Evolutionary conservation across 2,113 vertebrate species (phyloP).

Genomic region (Gymnocephalus cernua): DNA sequence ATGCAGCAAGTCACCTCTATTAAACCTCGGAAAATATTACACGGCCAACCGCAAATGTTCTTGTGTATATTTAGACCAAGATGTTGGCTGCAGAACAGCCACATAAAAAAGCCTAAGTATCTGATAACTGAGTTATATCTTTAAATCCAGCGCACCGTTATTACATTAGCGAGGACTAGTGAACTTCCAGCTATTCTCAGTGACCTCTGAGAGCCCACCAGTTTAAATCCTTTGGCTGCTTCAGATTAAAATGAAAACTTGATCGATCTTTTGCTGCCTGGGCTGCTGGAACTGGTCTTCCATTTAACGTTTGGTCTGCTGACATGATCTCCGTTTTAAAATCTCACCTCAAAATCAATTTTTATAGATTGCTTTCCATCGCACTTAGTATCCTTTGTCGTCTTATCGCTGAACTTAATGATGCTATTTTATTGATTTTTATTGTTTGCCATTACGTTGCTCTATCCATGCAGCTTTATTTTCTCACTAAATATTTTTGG

Average conservation of each 20-base stretch:
- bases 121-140: not conserved
- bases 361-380: conserved; percentile 33
- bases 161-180: not conserved
- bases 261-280: conserved; percentile 19
- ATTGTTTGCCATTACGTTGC: conserved; percentile 4
- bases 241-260: not conserved
- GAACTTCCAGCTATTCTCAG: not conserved
- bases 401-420: conserved; percentile 43
- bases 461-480: conserved; percentile 3
- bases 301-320: conserved; percentile 34
- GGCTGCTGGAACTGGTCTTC: not conserved
- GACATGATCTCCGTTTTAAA: conserved; percentile 24
- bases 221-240: not conserved
- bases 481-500: conserved; percentile 35
- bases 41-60: not conserved
- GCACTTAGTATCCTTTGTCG: conserved; percentile 27
- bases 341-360: conserved; percentile 53
- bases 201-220: not conserved
- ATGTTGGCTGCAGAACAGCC: not conserved
- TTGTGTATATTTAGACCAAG: too few species aligned
- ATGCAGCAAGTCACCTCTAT: conserved; percentile 28
- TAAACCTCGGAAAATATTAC: conserved; percentile 23
- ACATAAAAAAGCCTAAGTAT: not conserved
- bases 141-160: not conserved
- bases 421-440: conserved; percentile 49